A percentile compares a stretch with the other conserved stretches of the same genome.
Evolutionary conservation across 2,797 vertebrate genomes (phyloP).

Genomic region (Rallus crepitans): DNA sequence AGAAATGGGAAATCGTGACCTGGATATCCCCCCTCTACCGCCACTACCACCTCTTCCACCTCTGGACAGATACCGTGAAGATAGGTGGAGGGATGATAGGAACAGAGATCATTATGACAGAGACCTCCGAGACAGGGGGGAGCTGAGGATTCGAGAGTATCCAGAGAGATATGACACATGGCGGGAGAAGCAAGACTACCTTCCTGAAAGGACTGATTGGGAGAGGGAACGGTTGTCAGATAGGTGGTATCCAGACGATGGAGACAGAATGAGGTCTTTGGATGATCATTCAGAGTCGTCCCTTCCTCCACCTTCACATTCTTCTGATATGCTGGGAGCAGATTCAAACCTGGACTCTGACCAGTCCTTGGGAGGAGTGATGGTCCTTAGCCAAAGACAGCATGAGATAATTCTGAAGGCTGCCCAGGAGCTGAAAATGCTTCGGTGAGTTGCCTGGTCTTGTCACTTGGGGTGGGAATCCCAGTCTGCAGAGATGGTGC

Average conservation of each 20-base stretch:
- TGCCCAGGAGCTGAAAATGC: conserved; percentile 97
- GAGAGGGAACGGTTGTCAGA: conserved; percentile 80
- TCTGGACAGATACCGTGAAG: conserved; percentile 87
- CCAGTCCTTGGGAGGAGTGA: conserved; percentile 84
- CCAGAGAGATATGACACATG: conserved; percentile 84
- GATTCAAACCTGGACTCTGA: conserved; percentile 84
- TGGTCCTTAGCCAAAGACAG: conserved; percentile 97
- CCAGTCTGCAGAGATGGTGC: not conserved
- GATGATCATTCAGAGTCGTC: conserved; percentile 75
- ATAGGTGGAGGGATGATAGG: conserved; percentile 87
- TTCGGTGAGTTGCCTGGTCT: conserved; percentile 87
- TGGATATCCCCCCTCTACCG: conserved; percentile 82
- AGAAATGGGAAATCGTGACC: conserved; percentile 82
- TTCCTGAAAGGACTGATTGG: conserved; percentile 82
- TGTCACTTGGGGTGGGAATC: not conserved
- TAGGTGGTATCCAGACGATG: conserved; percentile 81
- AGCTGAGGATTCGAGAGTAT: conserved; percentile 87
- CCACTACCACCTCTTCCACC: conserved; percentile 83
- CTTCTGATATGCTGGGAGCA: conserved; percentile 75
- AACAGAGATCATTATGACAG: conserved; percentile 87
- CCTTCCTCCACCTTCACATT: conserved; percentile 72
- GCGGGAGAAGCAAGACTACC: conserved; percentile 85
- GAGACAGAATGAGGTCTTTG: conserved; percentile 76
- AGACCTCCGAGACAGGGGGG: conserved; percentile 85
- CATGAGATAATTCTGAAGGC: conserved; percentile 99